Conservation (phyloP, 64 coral and sea anemone genomes). For the Dendronephthya gigantea region DNA sequence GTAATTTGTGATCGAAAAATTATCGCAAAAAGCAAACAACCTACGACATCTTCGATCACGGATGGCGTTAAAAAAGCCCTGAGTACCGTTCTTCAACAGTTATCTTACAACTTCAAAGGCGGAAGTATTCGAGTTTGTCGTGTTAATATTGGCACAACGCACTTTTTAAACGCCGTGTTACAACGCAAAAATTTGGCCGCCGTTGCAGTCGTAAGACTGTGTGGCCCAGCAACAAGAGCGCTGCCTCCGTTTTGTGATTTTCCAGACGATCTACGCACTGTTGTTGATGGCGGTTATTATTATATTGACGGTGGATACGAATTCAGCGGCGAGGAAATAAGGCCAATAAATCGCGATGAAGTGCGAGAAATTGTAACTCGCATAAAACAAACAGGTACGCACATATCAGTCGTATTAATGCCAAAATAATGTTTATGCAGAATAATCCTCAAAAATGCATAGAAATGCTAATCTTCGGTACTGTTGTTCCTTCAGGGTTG, state of each 20-base stretch:
- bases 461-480: too few relatives aligned
- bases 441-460: too few relatives aligned
- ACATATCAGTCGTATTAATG: background rate
- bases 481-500: too few relatives aligned
- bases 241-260: constrained; percentile 79
- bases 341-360: constrained; percentile 48
- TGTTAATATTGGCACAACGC: constrained; percentile 90
- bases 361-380: constrained; percentile 34
- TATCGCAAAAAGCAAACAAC: constrained; percentile 54
- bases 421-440: too few relatives aligned
- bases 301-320: constrained; percentile 82
- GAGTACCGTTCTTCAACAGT: constrained; percentile 26
- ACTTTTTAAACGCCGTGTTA: constrained; percentile 93
- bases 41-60: constrained; percentile 61
- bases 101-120: constrained; percentile 45
- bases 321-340: constrained; percentile 51
- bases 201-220: constrained; percentile 67
- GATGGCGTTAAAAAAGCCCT: constrained; percentile 58
- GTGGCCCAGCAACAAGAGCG: constrained; percentile 68
- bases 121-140: constrained; percentile 30
- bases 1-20: constrained; percentile 34
- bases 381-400: constrained; percentile 42
- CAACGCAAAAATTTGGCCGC: constrained; percentile 53
- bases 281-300: constrained; percentile 44
- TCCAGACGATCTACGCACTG: constrained; percentile 55